Percentiles rank a stretch among this genome's conserved stretches.
These are phyloP conservation scores for Melanaphis sacchari DNA, from an alignment of 1,140 invertebrate species.

Conservation along the genomic window DNA sequence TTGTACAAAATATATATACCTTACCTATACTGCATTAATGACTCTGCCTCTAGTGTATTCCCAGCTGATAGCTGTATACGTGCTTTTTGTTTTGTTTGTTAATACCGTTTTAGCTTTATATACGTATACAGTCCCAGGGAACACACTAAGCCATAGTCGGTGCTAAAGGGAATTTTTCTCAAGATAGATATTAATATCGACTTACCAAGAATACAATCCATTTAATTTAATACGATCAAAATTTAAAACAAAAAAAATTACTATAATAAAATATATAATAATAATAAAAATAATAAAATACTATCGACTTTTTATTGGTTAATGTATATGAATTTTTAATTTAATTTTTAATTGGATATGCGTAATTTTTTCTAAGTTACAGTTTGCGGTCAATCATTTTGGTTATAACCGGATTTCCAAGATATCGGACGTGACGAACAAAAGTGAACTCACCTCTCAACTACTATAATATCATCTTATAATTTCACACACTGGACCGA, in stretches of 20 bases:
- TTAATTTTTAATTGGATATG: constrained; percentile 2
- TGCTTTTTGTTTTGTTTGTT: constrained; percentile 31
- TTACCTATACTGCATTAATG: constrained; percentile 2
- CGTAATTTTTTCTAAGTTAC: not conserved
- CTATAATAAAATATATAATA: not conserved
- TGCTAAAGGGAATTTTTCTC: not conserved
- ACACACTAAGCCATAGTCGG: not conserved
- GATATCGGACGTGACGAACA: constrained; percentile 37
- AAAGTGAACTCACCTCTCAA: not conserved
- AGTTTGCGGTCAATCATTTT: not conserved
- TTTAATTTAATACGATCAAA: not conserved
- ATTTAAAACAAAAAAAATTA: not conserved
- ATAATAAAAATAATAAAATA: not conserved
- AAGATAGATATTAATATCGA: not conserved
- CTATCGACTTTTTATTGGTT: not conserved
- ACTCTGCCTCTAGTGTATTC: constrained; percentile 26
- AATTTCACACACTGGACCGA: not conserved
- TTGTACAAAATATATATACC: not conserved
- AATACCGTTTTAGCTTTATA: constrained; percentile 31
- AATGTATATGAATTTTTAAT: not conserved
- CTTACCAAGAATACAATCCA: not conserved
- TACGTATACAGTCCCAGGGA: constrained; percentile 20
- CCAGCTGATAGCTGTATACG: constrained; percentile 34
- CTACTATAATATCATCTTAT: not conserved
- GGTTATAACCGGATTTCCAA: constrained; percentile 31